These are phyloP conservation scores for Drosophila subpulchrella DNA, from an alignment of 1,140 invertebrate genomes.

Conservation along the genomic window DNA sequence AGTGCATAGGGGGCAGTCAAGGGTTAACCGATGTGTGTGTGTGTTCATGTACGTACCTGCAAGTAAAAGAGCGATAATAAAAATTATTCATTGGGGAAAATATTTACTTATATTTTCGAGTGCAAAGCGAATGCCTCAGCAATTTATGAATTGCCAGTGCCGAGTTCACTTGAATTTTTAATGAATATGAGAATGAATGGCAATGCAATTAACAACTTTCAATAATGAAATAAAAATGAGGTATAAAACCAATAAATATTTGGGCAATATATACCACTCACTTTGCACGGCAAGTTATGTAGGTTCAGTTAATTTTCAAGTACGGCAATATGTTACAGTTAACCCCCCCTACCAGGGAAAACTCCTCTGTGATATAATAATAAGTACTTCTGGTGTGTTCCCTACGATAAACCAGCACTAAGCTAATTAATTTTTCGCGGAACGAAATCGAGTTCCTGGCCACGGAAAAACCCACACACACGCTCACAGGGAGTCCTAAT, in stretches of 20 bases:
- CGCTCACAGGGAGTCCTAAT: constrained; percentile 19
- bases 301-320: not conserved
- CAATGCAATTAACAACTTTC: not conserved
- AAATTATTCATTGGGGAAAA: constrained; percentile 1
- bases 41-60: constrained; percentile 47
- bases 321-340: not conserved
- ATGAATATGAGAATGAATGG: not conserved
- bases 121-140: constrained; percentile 1
- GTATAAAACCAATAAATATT: not conserved
- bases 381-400: not conserved
- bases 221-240: not conserved
- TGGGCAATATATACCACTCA: not conserved
- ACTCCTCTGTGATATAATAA: constrained; percentile 5
- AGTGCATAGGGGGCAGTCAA: constrained; percentile 7
- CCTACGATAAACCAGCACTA: constrained; percentile 31
- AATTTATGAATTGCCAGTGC: not conserved
- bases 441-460: constrained; percentile 25
- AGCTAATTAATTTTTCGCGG: constrained; percentile 46
- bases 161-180: not conserved
- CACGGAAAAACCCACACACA: constrained; percentile 28
- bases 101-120: not conserved
- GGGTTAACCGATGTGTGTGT: constrained; percentile 10
- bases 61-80: constrained; percentile 27
- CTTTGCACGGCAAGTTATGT: not conserved
- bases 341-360: not conserved